phyloP scores from a whole-genome alignment of 1,140 invertebrate genomes.

The Linepithema humile region DNA sequence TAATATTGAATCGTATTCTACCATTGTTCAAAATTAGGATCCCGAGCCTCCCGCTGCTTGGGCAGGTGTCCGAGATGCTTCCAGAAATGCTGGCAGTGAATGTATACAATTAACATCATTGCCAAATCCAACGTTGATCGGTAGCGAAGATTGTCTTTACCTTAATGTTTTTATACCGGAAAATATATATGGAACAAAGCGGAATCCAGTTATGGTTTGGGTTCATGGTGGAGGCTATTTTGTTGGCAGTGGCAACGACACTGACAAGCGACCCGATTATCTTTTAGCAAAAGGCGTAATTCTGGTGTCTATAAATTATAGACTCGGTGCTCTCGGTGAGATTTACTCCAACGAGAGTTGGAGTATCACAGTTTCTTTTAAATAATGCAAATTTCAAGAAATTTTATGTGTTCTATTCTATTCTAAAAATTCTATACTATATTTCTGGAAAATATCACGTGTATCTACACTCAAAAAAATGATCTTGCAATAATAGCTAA shows the following conservation, averaged over 20 bases:
- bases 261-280: slow-evolving; percentile 86
- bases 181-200: neutral
- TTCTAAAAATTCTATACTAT: too few species aligned
- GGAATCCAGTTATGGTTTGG: slow-evolving; percentile 70
- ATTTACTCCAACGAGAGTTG: too few species aligned
- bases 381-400: too few species aligned
- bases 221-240: slow-evolving; percentile 77
- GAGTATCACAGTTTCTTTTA: too few species aligned
- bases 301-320: slow-evolving; percentile 89
- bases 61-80: slow-evolving; percentile 59
- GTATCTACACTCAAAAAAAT: too few species aligned
- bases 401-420: too few species aligned
- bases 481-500: too few species aligned
- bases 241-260: slow-evolving; percentile 64
- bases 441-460: too few species aligned
- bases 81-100: neutral
- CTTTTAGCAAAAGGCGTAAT: slow-evolving; percentile 87
- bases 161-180: slow-evolving; percentile 56
- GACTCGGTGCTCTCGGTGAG: slow-evolving; percentile 86
- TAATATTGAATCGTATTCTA: neutral
- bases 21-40: slow-evolving; percentile 40
- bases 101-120: neutral
- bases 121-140: neutral
- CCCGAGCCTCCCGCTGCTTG: slow-evolving; percentile 54
- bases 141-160: slow-evolving; percentile 65